Base-by-base conservation (phyloP, 2,113 vertebrate species). In the Anthoscopus minutus region DNA sequence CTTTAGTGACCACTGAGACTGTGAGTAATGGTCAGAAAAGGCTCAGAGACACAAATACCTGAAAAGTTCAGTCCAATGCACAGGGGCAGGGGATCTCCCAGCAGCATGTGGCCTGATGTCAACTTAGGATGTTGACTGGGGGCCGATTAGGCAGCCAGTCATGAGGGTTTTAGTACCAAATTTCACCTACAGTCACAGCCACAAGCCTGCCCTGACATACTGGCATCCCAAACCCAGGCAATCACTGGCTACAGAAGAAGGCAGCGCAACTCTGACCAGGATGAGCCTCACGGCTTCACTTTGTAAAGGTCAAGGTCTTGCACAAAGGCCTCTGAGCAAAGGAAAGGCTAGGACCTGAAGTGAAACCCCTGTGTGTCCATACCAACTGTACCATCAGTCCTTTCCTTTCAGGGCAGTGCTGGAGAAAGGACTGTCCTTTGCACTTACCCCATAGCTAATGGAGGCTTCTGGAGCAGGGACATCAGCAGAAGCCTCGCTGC, bases 381-480 rank as follows among this genome's bases (percentile, higher is more conserved):
- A 45, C 13, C 40, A 81, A 24, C 21, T 42, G 4, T 17, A 54
- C 47, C 35, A 42, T 3, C 37, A 27, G 50, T 31, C 48, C 57
- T 78, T 42, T 48, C 24, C 22, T 60, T 78, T 73, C 25, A 78
- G 40, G 61, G 71, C 40, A 88, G 21, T 10, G 15, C n/a, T 48
- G 61, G 56, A 70, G 73, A 81, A 88, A 74, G 11, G 25, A 83
- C 5, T 40, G 54, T 20, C 86, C 22, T 82, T 86, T 76, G 77
- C 31, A 94, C 97, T 98, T 96, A 99, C 99, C 94, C 85, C 78
- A 2, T 94, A 95, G 35, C 96, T 88, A 28, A 45, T 72, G 71
- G 95, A 96, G 40, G 97, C 53, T 91, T 94, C 96, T 56, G 97
- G 71, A 83, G 84, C 60, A 76, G 98, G 93, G 47, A 95, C 87